These are phyloP conservation scores for Vombatus ursinus DNA, from an alignment of 2,113 vertebrate genomes.

Conservation along the genomic window DNA sequence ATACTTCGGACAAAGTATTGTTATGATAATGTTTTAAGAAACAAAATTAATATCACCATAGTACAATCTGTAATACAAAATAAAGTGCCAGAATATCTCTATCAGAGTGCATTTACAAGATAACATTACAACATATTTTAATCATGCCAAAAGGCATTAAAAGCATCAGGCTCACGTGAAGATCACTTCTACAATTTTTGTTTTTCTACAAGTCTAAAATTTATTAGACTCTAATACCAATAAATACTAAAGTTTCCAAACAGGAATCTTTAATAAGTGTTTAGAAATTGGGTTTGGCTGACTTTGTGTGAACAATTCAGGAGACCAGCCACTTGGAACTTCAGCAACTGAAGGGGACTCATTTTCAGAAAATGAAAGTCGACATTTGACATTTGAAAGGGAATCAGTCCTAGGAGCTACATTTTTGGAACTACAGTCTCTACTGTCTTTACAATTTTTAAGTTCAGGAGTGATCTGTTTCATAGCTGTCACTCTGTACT, in stretches of 20 bases:
- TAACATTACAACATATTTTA: neutral
- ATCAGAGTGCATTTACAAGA: neutral
- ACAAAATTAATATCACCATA: slow-evolving; percentile 35
- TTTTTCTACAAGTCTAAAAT: slow-evolving; percentile 31
- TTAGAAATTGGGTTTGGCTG: neutral
- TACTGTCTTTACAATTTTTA: slow-evolving; percentile 14
- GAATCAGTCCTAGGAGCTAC: slow-evolving; percentile 3
- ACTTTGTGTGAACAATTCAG: slow-evolving; percentile 81
- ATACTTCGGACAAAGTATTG: neutral
- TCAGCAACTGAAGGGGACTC: neutral
- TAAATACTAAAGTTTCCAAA: slow-evolving; percentile 44
- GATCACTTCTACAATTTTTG: slow-evolving; percentile 10
- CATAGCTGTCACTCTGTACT: neutral
- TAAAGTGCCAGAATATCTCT: slow-evolving; percentile 59
- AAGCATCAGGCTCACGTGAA: neutral
- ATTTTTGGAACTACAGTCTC: slow-evolving; percentile 8
- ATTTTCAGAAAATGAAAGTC: slow-evolving; percentile 52
- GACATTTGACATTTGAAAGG: slow-evolving; percentile 49
- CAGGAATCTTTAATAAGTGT: slow-evolving; percentile 27
- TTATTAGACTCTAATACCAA: neutral
- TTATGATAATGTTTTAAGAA: slow-evolving; percentile 12
- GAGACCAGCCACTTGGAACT: slow-evolving; percentile 79
- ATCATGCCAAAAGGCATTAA: neutral
- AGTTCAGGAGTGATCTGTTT: slow-evolving; percentile 34
- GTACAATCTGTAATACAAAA: slow-evolving; percentile 36